Conservation (phyloP, 2,113 vertebrate species). For the Rhynchopsitta pachyrhyncha region DNA sequence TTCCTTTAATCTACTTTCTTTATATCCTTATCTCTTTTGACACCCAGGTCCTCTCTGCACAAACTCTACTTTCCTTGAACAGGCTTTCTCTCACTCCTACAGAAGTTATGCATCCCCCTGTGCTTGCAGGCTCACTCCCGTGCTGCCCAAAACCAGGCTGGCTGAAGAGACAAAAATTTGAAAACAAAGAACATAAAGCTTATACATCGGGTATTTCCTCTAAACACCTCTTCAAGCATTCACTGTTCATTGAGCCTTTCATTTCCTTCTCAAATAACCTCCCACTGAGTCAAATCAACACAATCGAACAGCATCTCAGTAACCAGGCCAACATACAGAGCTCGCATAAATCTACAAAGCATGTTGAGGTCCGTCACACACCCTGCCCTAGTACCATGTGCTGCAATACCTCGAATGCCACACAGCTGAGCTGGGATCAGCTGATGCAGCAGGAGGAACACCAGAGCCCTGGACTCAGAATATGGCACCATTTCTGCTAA, state of each 20-base stretch:
- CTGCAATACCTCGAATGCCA: accelerated
- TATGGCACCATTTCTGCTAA: accelerated
- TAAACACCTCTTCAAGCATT: conserved; percentile 33
- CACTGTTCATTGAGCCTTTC: conserved; percentile 19
- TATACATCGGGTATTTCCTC: not conserved
- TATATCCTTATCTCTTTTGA: not conserved
- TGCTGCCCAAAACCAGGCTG: not conserved
- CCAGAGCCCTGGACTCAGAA: not conserved
- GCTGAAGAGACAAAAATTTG: not conserved
- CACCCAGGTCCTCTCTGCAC: not conserved
- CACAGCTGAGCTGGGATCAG: not conserved
- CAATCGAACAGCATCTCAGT: conserved; percentile 5
- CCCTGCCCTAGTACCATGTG: accelerated
- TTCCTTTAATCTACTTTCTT: not conserved
- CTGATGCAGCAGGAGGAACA: not conserved
- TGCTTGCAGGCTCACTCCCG: not conserved
- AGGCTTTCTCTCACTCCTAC: not conserved
- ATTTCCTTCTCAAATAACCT: conserved; percentile 48
- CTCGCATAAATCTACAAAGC: not conserved
- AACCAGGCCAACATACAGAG: not conserved
- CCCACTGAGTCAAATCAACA: conserved; percentile 57
- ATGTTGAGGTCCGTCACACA: not conserved
- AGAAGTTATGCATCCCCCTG: not conserved
- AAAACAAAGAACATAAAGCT: conserved; percentile 12
- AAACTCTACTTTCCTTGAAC: not conserved